phyloP scores from a whole-genome alignment of 2,888 invertebrate genomes.

The Spilarctia lutea region DNA sequence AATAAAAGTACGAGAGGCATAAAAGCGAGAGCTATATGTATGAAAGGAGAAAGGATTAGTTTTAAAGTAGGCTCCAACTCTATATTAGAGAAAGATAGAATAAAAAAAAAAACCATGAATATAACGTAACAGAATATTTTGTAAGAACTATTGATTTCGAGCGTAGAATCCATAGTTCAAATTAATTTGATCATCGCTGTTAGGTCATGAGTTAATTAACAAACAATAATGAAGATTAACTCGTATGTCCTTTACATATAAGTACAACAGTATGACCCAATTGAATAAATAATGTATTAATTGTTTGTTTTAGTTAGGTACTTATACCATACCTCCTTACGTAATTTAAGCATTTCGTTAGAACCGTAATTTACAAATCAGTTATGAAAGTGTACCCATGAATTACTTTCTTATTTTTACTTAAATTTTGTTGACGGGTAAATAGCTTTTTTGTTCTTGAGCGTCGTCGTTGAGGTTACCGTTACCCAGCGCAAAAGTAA shows the following conservation, averaged over 20 bases:
- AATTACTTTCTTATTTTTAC: too few relatives aligned
- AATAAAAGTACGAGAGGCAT: too few relatives aligned
- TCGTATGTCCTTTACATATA: neutral
- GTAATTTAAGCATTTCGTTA: neutral
- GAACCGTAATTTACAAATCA: too few relatives aligned
- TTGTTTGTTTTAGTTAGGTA: neutral
- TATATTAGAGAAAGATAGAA: too few relatives aligned
- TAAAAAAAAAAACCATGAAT: slow-evolving; percentile 1
- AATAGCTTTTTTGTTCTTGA: too few relatives aligned
- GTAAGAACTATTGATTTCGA: neutral
- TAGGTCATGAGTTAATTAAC: neutral
- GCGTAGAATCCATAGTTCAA: neutral
- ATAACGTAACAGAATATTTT: neutral
- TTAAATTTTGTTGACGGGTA: too few relatives aligned
- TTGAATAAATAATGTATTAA: neutral
- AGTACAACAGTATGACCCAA: neutral
- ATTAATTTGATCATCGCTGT: neutral
- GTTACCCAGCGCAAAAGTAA: too few relatives aligned
- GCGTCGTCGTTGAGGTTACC: too few relatives aligned
- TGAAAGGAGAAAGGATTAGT: too few relatives aligned
- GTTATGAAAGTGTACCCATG: too few relatives aligned
- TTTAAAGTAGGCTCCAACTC: too few relatives aligned
- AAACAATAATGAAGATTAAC: neutral
- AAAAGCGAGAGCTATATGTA: too few relatives aligned
- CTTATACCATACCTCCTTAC: neutral